Conservation (phyloP, 2,113 vertebrate genomes). For the Bos indicus region DNA sequence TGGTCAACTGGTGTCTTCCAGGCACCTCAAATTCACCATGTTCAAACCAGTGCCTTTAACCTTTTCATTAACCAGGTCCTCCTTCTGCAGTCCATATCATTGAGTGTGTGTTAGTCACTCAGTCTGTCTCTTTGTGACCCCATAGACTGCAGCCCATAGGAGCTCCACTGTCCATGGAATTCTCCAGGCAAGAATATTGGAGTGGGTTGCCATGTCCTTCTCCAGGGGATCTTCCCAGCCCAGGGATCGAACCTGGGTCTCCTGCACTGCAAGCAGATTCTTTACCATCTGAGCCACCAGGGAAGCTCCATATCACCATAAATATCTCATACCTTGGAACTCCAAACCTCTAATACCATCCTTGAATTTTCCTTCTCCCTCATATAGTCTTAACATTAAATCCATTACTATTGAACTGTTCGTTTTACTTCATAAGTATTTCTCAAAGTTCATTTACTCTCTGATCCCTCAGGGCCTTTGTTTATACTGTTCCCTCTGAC, state of each 20-base stretch:
- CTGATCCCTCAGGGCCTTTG: neutral
- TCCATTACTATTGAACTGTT: neutral
- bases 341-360: neutral
- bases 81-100: neutral
- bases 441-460: neutral
- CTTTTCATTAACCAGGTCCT: neutral
- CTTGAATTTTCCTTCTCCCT: neutral
- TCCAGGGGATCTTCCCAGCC: neutral
- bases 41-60: neutral
- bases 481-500: neutral
- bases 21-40: neutral
- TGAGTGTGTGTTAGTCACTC: neutral
- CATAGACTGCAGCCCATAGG: neutral
- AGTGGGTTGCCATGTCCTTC: neutral
- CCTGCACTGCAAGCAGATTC: neutral
- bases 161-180: neutral
- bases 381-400: neutral
- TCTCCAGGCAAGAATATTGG: neutral
- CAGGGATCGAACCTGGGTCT: neutral
- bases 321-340: neutral
- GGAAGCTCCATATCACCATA: neutral
- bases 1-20: neutral
- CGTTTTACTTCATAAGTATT: neutral
- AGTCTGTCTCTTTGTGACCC: neutral
- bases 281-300: neutral